Percentiles rank a stretch among this genome's conserved stretches.
These are phyloP conservation scores for Orcinus orca DNA, from an alignment of 2,113 vertebrate genomes.

Conservation along the genomic window DNA sequence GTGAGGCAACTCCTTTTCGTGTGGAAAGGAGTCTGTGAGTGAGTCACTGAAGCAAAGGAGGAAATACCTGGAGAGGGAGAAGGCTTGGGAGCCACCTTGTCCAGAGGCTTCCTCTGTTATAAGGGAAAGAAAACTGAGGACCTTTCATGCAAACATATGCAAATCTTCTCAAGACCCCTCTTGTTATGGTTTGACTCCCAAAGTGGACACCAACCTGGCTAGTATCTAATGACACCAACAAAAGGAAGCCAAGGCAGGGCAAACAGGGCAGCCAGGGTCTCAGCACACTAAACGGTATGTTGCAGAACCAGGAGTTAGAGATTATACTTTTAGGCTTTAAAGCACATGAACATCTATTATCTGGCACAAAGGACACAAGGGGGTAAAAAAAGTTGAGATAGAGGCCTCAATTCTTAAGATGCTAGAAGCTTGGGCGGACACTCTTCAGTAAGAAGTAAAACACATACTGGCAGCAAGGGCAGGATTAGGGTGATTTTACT, in stretches of 20 bases:
- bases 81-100: background rate
- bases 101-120: background rate
- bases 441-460: conserved; percentile 8
- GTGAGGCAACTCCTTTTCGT: background rate
- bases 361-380: background rate
- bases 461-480: background rate
- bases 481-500: background rate
- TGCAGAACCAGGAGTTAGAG: background rate
- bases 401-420: background rate
- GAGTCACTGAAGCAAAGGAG: background rate
- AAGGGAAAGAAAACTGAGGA: background rate
- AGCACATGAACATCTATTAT: background rate
- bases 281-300: background rate
- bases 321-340: background rate
- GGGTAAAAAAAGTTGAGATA: background rate
- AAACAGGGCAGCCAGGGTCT: background rate
- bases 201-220: background rate
- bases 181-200: background rate
- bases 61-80: background rate
- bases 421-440: background rate
- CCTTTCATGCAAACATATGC: background rate
- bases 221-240: background rate
- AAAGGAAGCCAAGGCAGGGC: background rate
- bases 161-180: background rate
- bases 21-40: background rate